These are phyloP conservation scores for Henricia sp. DNA, from an alignment of 53 echinoderm and acorn worm genomes.

Conservation along the genomic window DNA sequence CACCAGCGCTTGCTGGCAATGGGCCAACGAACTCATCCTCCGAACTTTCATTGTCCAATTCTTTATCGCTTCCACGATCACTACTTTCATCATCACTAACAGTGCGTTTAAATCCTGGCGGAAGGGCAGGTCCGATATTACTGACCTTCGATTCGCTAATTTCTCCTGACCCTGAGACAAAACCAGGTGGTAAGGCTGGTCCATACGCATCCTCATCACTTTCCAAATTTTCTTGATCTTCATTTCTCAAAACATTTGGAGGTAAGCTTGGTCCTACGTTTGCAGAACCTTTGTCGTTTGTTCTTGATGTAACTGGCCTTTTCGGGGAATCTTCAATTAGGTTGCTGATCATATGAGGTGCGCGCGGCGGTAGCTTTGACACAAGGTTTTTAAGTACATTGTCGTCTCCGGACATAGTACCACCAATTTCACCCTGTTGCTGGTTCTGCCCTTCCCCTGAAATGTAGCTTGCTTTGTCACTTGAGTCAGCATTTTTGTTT, in stretches of 20 bases:
- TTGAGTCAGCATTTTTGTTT: background rate
- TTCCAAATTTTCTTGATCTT: background rate
- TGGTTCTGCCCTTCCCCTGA: background rate
- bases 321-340: no score
- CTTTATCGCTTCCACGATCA: background rate
- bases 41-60: slow-evolving; percentile 55
- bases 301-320: no score
- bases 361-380: background rate
- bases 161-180: slow-evolving; percentile 18
- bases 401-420: background rate
- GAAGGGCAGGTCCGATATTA: slow-evolving; percentile 37
- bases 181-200: slow-evolving; percentile 24
- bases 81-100: background rate
- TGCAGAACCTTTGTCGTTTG: background rate
- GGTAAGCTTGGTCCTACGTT: background rate
- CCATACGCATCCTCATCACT: slow-evolving; percentile 23
- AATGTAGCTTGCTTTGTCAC: background rate
- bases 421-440: background rate
- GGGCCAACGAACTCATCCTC: slow-evolving; percentile 89
- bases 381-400: background rate
- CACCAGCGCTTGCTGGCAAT: slow-evolving; percentile 61
- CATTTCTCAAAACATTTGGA: background rate
- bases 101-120: slow-evolving; percentile 32
- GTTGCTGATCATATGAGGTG: slow-evolving; percentile 32
- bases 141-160: slow-evolving; percentile 30